Evolutionary conservation across 64 coral and sea anemone species (phyloP).

Genomic region (Actinia tenebrosa): DNA sequence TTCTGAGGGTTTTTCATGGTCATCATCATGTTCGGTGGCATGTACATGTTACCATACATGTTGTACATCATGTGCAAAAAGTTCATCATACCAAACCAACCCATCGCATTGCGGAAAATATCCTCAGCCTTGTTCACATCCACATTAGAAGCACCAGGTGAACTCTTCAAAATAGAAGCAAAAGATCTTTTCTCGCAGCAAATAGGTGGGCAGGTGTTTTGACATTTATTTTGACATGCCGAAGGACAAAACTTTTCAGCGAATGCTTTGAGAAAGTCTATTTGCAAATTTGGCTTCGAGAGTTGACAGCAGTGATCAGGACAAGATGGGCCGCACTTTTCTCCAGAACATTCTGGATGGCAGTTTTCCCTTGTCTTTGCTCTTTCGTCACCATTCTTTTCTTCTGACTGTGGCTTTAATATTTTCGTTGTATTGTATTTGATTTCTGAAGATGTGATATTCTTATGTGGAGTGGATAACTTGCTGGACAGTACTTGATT

Average conservation of each 20-base stretch:
- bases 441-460: neutral
- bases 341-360: slow-evolving; percentile 28
- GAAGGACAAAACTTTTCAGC: slow-evolving; percentile 63
- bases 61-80: slow-evolving; percentile 74
- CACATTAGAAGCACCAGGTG: neutral
- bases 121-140: slow-evolving; percentile 16
- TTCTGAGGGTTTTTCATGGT: neutral
- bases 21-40: neutral
- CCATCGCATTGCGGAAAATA: slow-evolving; percentile 57
- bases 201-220: slow-evolving; percentile 71
- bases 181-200: slow-evolving; percentile 57
- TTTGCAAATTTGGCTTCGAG: slow-evolving; percentile 14
- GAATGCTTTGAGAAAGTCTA: slow-evolving; percentile 54
- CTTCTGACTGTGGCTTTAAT: neutral
- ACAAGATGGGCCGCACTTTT: slow-evolving; percentile 45
- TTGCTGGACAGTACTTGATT: neutral
- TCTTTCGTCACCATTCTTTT: neutral
- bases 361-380: slow-evolving; percentile 8
- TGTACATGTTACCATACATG: slow-evolving; percentile 45
- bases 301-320: slow-evolving; percentile 53
- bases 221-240: slow-evolving; percentile 53
- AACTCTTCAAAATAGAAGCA: slow-evolving; percentile 7
- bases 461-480: neutral
- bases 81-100: slow-evolving; percentile 85
- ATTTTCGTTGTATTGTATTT: neutral